Percentiles rank a stretch among this genome's conserved stretches.
phyloP scores from a whole-genome alignment of 2,888 invertebrate species.

The Tetragonisca angustula region DNA sequence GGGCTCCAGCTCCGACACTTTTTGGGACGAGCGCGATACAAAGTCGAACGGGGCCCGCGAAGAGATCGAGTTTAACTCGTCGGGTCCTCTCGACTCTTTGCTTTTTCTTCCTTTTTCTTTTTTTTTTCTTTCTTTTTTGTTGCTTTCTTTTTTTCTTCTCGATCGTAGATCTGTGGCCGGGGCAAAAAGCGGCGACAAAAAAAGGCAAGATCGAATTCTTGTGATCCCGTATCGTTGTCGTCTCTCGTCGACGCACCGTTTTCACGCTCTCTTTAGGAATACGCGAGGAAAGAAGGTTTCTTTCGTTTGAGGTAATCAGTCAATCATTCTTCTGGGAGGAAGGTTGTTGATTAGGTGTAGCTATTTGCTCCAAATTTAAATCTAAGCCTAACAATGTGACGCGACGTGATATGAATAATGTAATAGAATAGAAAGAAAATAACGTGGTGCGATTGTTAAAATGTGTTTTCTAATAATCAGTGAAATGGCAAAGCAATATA shows the following conservation, averaged over 20 bases:
- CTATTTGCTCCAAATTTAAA: too few species aligned
- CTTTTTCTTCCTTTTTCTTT: neutral
- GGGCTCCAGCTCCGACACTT: neutral
- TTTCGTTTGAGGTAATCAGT: neutral
- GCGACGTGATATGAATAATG: too few species aligned
- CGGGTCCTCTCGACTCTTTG: neutral
- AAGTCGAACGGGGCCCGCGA: neutral
- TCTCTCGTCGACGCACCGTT: neutral
- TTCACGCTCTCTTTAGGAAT: neutral
- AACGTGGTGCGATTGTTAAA: too few species aligned
- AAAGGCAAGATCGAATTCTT: constrained; percentile 10
- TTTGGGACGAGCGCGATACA: constrained; percentile 11
- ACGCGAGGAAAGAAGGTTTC: neutral
- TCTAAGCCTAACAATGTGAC: too few species aligned
- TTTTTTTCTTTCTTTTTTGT: neutral
- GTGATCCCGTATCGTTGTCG: neutral
- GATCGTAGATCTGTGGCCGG: constrained; percentile 24
- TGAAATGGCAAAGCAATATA: too few species aligned
- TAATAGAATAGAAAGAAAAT: too few species aligned
- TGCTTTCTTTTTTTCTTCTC: neutral
- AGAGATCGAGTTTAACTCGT: constrained; percentile 3
- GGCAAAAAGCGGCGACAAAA: neutral
- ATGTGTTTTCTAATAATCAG: too few species aligned
- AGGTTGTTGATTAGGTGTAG: too few species aligned
- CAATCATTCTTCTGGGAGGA: too few species aligned